These are phyloP conservation scores for Tychaedon coryphoeus DNA, from an alignment of 2,113 vertebrate genomes.

Conservation along the genomic window DNA sequence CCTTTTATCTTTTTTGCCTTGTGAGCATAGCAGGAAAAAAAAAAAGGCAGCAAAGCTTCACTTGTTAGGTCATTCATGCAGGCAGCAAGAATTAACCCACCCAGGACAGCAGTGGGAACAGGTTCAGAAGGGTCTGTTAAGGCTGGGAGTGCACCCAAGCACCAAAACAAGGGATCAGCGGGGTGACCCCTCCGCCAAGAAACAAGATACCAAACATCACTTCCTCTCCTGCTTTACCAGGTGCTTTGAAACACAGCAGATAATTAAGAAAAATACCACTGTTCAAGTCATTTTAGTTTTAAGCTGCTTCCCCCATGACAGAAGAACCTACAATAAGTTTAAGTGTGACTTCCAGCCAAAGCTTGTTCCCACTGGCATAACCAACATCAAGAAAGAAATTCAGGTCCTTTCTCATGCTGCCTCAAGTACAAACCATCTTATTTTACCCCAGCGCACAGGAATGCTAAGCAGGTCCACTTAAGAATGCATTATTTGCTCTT, in stretches of 20 bases:
- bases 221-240: not conserved
- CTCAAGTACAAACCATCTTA: not conserved
- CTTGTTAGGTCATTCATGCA: not conserved
- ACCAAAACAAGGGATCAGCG: not conserved
- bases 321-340: not conserved
- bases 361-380: not conserved
- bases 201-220: not conserved
- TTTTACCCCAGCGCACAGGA: not conserved
- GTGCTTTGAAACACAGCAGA: not conserved
- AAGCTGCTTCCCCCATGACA: not conserved
- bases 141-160: not conserved
- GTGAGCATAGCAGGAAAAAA: not conserved
- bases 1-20: not conserved
- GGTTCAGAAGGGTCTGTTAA: not conserved
- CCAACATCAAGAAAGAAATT: not conserved
- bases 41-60: not conserved
- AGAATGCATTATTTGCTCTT: conserved; percentile 44
- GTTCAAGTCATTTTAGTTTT: not conserved
- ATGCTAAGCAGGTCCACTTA: conserved; percentile 35
- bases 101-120: fast-evolving
- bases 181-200: not conserved
- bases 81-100: not conserved
- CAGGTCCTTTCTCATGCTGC: not conserved
- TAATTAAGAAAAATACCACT: not conserved
- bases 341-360: not conserved